These are phyloP conservation scores for Chaitophorus viminalis DNA, from an alignment of 2,888 invertebrate genomes.

Conservation along the genomic window DNA sequence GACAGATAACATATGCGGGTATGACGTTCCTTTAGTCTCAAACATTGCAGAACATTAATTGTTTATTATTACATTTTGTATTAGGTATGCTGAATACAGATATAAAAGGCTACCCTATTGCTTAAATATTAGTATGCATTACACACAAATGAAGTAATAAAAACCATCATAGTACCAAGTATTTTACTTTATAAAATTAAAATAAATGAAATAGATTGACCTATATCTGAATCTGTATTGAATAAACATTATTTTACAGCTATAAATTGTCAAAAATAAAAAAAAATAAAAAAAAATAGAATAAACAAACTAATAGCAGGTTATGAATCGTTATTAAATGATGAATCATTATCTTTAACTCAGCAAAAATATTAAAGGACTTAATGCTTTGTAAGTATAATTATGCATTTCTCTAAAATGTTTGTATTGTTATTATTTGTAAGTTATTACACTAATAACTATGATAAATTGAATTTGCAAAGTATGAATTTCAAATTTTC, in stretches of 20 bases:
- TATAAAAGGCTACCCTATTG: not conserved
- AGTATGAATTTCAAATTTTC: not conserved
- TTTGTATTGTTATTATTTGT: not conserved
- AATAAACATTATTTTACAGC: not conserved
- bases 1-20: too few species aligned
- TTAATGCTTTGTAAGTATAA: not conserved
- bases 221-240: not conserved
- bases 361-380: constrained; percentile 25
- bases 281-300: constrained; percentile 10
- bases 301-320: constrained; percentile 26
- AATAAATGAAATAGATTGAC: not conserved
- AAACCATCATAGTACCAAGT: not conserved
- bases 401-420: not conserved
- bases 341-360: constrained; percentile 7
- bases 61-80: not conserved
- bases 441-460: not conserved
- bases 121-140: not conserved
- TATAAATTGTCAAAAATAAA: constrained; percentile 3
- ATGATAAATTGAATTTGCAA: not conserved
- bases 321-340: constrained; percentile 31
- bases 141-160: not conserved
- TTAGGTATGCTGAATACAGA: not conserved
- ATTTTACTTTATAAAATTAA: not conserved
- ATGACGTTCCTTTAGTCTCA: too few species aligned
- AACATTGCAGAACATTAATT: not conserved